Conservation (phyloP, 2,888 invertebrate species). For the Pollenia angustigena region DNA sequence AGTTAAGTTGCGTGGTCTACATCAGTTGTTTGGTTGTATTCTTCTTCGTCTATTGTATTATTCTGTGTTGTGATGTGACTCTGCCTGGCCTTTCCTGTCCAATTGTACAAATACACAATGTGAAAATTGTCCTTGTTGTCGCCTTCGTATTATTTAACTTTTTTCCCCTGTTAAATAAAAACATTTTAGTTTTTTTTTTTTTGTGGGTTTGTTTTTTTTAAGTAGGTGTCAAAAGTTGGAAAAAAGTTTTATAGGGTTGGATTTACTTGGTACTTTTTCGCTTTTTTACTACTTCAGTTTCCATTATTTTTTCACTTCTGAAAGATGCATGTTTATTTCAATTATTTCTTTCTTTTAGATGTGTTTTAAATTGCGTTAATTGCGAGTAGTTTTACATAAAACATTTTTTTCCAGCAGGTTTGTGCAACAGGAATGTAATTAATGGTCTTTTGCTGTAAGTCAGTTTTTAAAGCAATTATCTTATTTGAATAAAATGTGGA, state of each 20-base stretch:
- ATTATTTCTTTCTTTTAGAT: slow-evolving; percentile 68
- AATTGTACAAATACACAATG: slow-evolving; percentile 74
- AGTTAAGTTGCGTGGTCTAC: slow-evolving; percentile 57
- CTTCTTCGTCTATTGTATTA: slow-evolving; percentile 18
- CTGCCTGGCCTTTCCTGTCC: slow-evolving; percentile 67
- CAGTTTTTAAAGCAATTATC: slow-evolving; percentile 31
- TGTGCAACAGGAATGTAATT: slow-evolving; percentile 36
- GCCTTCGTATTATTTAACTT: slow-evolving; percentile 62
- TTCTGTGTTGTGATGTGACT: slow-evolving; percentile 61
- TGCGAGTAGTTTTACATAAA: slow-evolving; percentile 56
- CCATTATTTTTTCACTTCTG: not conserved
- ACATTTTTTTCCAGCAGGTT: slow-evolving; percentile 3
- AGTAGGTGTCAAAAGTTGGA: slow-evolving; percentile 54
- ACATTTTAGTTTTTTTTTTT: slow-evolving; percentile 10
- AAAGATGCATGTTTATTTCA: slow-evolving; percentile 62
- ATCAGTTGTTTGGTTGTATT: slow-evolving; percentile 31
- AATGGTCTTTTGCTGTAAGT: slow-evolving; percentile 8
- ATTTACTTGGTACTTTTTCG: not conserved
- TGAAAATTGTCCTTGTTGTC: slow-evolving; percentile 76
- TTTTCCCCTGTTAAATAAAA: slow-evolving; percentile 22
- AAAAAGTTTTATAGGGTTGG: slow-evolving; percentile 8
- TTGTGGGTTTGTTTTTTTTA: slow-evolving; percentile 3
- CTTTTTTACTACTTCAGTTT: slow-evolving; percentile 10
- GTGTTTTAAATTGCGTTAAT: slow-evolving; percentile 72
- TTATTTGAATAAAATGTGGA: not conserved